Evolutionary conservation across 2,888 invertebrate genomes (phyloP), one percentile per base, ranked within the genome.

Genomic region (Agonum fuliginosum): DNA sequence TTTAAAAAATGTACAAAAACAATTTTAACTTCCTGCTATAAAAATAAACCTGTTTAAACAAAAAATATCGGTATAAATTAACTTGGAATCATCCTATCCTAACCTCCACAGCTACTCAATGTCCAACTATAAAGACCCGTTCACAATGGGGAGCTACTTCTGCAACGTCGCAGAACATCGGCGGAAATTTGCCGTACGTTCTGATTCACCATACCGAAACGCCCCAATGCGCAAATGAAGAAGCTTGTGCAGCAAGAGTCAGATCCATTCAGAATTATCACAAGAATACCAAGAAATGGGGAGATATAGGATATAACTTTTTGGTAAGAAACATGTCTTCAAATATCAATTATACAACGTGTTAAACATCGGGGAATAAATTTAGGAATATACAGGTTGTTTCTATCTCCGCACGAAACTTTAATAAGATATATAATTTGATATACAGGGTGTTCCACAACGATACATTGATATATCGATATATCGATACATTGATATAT

Each of bases 121-220:
- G 67, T 37, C 85, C 84, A 1, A 83, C 79, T 1, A 86, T 87
- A 69, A 84, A 88, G 62, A 81, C 81, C 1, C 83, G 88, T 79
- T 43, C 80, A 6, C 81, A 84, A 81, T 89, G 89, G 89, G 86
- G 86, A n/a, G 88, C 88, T n/a, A 82, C 81, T 62, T 0, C 78
- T 5, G 79, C 86, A 1, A 82, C 78, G 70, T 17, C n/a, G n/a
- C 12, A 27, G 10, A 24, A 8, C 2, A 17, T 67, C 3, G 4
- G n/a, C 2, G 73, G 79, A 19, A 82, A 85, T 80, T 88, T 88
- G 4, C 84, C 87, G 2, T 83, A 83, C 65, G 84, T 86, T 4
- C 80, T 89, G 1, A 83, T 89, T 75, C 88, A 89, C 82, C 89
- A 89, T 80, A 85, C 88, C 0, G 86, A 83, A 6, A 82, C 84